Percentiles rank a stretch among this genome's conserved stretches.
These are phyloP conservation scores for Phengaris arion DNA, from an alignment of 2,888 invertebrate genomes.

Conservation along the genomic window DNA sequence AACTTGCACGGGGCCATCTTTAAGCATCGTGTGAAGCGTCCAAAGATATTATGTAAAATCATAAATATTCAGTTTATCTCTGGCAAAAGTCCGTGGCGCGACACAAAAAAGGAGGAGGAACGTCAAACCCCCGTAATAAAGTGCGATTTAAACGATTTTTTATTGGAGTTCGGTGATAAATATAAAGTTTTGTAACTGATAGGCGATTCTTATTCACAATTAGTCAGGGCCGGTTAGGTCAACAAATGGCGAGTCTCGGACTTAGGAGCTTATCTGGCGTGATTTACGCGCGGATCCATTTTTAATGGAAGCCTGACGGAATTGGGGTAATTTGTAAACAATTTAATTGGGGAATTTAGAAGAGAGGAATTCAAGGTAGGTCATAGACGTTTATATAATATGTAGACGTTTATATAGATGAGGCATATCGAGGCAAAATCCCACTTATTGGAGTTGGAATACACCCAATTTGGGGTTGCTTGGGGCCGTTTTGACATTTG, in stretches of 20 bases:
- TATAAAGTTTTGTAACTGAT: neutral
- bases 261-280: neutral
- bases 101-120: neutral
- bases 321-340: too few relatives aligned
- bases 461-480: too few relatives aligned
- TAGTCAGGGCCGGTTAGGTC: neutral
- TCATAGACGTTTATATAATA: too few relatives aligned
- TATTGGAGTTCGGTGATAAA: neutral
- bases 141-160: neutral
- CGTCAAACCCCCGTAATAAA: neutral
- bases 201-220: conserved; percentile 2
- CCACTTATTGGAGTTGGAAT: too few relatives aligned
- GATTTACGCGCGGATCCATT: conserved; percentile 1
- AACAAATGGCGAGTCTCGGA: neutral
- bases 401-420: too few relatives aligned
- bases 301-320: neutral
- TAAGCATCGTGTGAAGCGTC: too few relatives aligned
- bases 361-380: too few relatives aligned
- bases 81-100: neutral
- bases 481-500: too few relatives aligned
- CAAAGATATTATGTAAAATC: neutral
- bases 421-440: too few relatives aligned
- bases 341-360: too few relatives aligned
- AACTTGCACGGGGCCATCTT: too few relatives aligned
- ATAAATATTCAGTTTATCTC: conserved; percentile 10